Evolutionary conservation across 1,140 invertebrate species (phyloP), one percentile per base, ranked within the genome.

Genomic region (Drosophila rhopaloa): DNA sequence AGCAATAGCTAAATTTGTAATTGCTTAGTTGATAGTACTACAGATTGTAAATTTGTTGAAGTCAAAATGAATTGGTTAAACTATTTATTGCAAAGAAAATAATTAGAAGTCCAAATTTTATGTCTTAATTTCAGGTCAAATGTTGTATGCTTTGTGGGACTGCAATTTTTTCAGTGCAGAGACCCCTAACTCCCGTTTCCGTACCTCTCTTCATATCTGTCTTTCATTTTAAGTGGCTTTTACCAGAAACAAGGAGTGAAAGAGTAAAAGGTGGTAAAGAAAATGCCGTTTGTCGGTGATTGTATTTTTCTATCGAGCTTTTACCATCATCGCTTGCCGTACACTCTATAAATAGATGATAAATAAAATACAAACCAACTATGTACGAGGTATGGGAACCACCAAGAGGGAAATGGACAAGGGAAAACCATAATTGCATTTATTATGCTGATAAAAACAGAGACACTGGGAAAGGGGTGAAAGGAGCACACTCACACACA

Each of bases 381-480:
- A 44, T 65, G 13, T 48, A 14, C 16, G 43, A 55, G 67, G 41
- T 48, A 8, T 29, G 16, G 38, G 35, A 13, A 40, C 47, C 19
- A 41, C 14, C 61, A 53, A 51, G 53, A 27, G 41, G 54, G 43
- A 70, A 65, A 79, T 74, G 43, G 40, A 55, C 54, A 60, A 76
- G 63, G 61, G 76, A 80, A 91, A 89, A 51, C 89, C 81, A 91
- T 91, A 91, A 91, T 91, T 91, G 89, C 89, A 91, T 91, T 91
- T 91, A 91, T 91, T 91, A 91, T 91, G 71, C 81, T 85, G 83
- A 91, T 91, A 91, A 91, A 91, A 91, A 70, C 84, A 84, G 67
- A 53, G 70, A 81, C 74, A 79, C 74, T 55, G 50, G 56, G 24
- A 46, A 67, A 54, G 48, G 24, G 59, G 75, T 40, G 40, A 35